Evolutionary conservation across 2,113 vertebrate genomes (phyloP), one percentile per base, ranked within the genome.

Genomic region (Mormoops blainvillei): DNA sequence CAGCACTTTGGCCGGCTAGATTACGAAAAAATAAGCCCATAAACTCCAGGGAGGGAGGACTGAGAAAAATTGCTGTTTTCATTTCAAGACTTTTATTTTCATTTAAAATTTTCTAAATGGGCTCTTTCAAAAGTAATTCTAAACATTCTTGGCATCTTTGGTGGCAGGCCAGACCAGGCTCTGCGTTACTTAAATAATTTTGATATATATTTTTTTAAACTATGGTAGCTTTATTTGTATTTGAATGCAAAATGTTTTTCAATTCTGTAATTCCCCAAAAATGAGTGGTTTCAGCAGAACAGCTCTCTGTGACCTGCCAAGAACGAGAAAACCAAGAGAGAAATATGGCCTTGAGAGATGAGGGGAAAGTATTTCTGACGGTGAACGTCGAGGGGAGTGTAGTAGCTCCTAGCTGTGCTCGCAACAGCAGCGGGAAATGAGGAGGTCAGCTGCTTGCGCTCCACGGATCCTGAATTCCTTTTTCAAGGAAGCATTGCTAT

Each of bases 51-150:
- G 45, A 45, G 68, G 16, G 45, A 16, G 15, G 7, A 67, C 28
- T 8, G 77, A 94, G 82, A 91, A 89, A 89, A 96, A 58, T 19
- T 33, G 65, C 54, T 65, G 61, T 90, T 96, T 96, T 94, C 70
- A n/a, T 70, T 87, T 77, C n/a, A 15, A 86, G 28, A 78, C 50
- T 68, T 95, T 86, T 71, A 67, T 94, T 95, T 95, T 82, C 68
- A 96, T 61, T 93, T 86, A 56, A 82, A 89, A 61, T 74, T 41
- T 86, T 91, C 78, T 58, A 82, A 94, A 92, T 3, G 14, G 43
- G 19, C 43, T 87, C 93, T 90, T 97, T 96, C 77, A 74, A 96
- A 90, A 94, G 91, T 33, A 86, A 87, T 52, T 73, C 52, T 94
- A 83, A 96, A 88, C 67, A 54, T 78, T 89, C 45, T 81, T 85